phyloP scores from a whole-genome alignment of 2,797 vertebrate genomes.

The Peromyscus aztecus region DNA sequence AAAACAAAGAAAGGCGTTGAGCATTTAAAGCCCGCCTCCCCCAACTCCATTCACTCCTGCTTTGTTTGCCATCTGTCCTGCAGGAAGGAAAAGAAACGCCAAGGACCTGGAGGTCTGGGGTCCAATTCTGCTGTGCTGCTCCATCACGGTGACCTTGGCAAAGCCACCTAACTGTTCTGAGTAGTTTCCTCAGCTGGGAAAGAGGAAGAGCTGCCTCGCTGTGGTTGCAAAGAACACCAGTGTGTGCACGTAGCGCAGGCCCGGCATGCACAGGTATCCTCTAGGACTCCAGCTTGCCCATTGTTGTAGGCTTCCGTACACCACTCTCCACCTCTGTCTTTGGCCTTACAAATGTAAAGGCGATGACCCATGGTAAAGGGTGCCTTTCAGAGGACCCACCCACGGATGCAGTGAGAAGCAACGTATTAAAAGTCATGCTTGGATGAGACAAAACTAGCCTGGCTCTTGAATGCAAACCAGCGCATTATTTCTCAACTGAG shows the following conservation, averaged over 20 bases:
- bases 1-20: conserved; percentile 13
- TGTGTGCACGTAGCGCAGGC: not conserved
- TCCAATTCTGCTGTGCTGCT: not conserved
- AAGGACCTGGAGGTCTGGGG: not conserved
- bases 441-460: not conserved
- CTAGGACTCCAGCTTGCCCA: not conserved
- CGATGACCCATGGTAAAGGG: not conserved
- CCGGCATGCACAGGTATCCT: not conserved
- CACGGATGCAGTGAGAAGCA: not conserved
- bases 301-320: not conserved
- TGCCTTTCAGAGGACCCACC: not conserved
- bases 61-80: not conserved
- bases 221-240: conserved; percentile 16
- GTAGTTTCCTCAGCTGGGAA: not conserved
- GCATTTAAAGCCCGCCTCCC: not conserved
- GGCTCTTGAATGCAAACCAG: conserved; percentile 19
- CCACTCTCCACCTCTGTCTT: not conserved
- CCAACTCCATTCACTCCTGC: not conserved
- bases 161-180: not conserved
- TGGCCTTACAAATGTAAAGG: conserved; percentile 11
- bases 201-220: not conserved
- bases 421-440: not conserved
- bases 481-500: not conserved
- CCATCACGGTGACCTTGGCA: not conserved
- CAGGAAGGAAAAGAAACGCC: conserved; percentile 7